phyloP scores from a whole-genome alignment of 2,113 vertebrate species.

The rat (Rattus norvegicus) region GRCr8 NC_086020.1:119892501-119893000 shows the following conservation, averaged over 20 bases:
- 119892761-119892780: conserved; percentile 34
- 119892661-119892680: conserved; percentile 29
- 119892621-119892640: background rate
- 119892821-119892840: conserved; percentile 56
- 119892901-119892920: conserved; percentile 76
- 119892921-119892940: conserved; percentile 55
- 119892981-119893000: background rate
- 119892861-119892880: conserved; percentile 67
- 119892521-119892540: conserved; percentile 48
- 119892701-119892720: background rate
- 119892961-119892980: conserved; percentile 39
- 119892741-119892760: conserved; percentile 25
- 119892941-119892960: conserved; percentile 61
- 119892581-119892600: background rate
- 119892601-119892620: conserved; percentile 47
- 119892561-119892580: background rate
- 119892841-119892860: conserved; percentile 72
- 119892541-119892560: conserved; percentile 57
- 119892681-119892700: background rate
- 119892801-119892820: conserved; percentile 48
- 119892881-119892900: background rate
- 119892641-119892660: conserved; percentile 38
- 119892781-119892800: conserved; percentile 43
- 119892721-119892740: conserved; percentile 24
- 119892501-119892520: conserved; percentile 57